phyloP scores from a whole-genome alignment of 2,113 vertebrate genomes.

The Ursus arctos region DNA sequence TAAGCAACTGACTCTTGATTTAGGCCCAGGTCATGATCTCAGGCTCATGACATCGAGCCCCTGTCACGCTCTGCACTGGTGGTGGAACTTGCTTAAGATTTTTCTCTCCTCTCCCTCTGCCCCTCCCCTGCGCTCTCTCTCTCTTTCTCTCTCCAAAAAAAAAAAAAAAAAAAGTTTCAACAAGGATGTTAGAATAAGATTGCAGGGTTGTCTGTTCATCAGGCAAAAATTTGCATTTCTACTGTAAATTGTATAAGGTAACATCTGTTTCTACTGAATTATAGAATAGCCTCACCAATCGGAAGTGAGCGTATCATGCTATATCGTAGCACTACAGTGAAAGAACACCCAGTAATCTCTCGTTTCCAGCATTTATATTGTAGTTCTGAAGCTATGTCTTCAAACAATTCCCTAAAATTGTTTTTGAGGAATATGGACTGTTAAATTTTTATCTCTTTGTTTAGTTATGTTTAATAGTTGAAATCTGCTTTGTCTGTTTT shows the following conservation, averaged over 20 bases:
- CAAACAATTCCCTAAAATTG: not conserved
- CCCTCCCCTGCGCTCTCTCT: not conserved
- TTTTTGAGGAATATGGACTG: not conserved
- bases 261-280: not conserved
- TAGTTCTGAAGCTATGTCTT: not conserved
- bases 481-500: not conserved
- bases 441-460: not conserved
- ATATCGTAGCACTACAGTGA: not conserved
- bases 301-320: not conserved
- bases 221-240: not conserved
- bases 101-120: not conserved
- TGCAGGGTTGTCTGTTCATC: not conserved
- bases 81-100: not conserved
- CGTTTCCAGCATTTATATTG: not conserved
- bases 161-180: not conserved
- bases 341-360: not conserved
- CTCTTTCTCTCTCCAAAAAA: not conserved
- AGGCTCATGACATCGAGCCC: not conserved
- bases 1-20: not conserved
- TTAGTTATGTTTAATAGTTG: not conserved
- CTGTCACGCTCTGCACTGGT: not conserved
- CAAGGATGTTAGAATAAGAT: conserved; percentile 10
- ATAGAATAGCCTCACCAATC: not conserved
- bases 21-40: not conserved
- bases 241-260: not conserved